Base-by-base conservation (phyloP, 2,113 vertebrate species). In the Ctenomys sociabilis region DNA sequence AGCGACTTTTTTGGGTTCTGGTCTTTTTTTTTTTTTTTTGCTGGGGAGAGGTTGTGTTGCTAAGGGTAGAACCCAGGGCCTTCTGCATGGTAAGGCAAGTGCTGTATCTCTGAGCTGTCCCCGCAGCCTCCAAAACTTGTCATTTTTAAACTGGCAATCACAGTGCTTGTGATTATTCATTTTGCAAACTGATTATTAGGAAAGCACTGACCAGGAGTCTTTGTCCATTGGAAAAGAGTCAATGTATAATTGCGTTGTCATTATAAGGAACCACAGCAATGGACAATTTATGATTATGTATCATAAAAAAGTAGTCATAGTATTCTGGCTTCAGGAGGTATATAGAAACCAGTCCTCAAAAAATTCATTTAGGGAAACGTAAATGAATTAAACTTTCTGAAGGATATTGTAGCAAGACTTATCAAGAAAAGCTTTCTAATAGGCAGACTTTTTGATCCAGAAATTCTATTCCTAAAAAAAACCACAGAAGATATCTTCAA, bases 381-480 rank as follows among this genome's bases (percentile, higher is more conserved):
- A 40, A 68, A 68, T 80, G 43, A 13, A 8, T 49, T 83, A 68
- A 89, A 3, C 22, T 93, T 90, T 83, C 54, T n/a, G 9, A 88
- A 81, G 81, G 28, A 1, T 35, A 83, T 61, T 91, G 80, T 87
- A 84, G 9, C 37, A 91, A 95, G 22, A 68, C 6, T 85, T 66
- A 35, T 1, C 21, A 88, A 72, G 83, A 54, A n/a, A 24, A 0
- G 2, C 90, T 96, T 72, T 85, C 52, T 61, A 78, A 14, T 26
- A 10, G 40, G 22, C 21, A 9, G 6, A 54, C 83, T 2, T 87
- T 89, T 83, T 91, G n/a, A 83, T 21, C 16, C 32, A 63, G 77
- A 88, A 83, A 94, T 90, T 88, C 63, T 40, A 72, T 59, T 97
- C 2, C 5, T 72, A 61, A 49, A 9, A 95, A 59, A 70, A 70